Conservation (phyloP, 2,888 invertebrate genomes). For the Parnassius mnemosyne region DNA sequence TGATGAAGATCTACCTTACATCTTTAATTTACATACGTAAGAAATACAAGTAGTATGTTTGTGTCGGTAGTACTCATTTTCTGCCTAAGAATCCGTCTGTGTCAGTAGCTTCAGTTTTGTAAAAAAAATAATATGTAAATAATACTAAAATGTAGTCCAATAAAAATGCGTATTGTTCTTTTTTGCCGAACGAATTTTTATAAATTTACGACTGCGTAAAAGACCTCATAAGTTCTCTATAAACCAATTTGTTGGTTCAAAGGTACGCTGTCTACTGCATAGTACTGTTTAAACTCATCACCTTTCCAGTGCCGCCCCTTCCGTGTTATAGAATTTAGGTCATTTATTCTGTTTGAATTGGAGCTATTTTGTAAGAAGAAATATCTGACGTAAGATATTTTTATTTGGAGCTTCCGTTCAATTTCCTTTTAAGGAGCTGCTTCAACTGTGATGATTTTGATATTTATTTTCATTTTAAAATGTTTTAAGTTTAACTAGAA, state of each 20-base stretch:
- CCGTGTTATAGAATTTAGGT: slow-evolving; percentile 74
- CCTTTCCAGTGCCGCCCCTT: slow-evolving; percentile 73
- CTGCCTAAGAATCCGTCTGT: no score
- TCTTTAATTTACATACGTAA: no score
- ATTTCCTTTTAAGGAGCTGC: neutral
- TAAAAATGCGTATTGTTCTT: neutral
- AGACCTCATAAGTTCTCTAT: neutral
- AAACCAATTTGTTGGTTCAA: slow-evolving; percentile 64
- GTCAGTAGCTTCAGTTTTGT: no score
- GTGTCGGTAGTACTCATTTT: no score
- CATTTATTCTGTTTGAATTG: slow-evolving; percentile 79
- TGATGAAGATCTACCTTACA: no score
- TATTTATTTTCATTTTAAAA: no score
- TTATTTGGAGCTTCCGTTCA: slow-evolving; percentile 14
- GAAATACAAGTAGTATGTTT: no score
- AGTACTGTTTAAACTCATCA: slow-evolving; percentile 75
- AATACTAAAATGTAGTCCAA: no score
- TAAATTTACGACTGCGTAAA: neutral
- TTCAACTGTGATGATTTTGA: no score
- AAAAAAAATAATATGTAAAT: no score
- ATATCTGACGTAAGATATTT: slow-evolving; percentile 34
- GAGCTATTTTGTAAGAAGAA: slow-evolving; percentile 73
- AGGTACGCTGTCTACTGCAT: slow-evolving; percentile 72
- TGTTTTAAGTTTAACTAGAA: no score
- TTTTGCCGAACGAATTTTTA: neutral